Conservation (phyloP, 2,888 invertebrate genomes). For the Cerastoderma edule region DNA sequence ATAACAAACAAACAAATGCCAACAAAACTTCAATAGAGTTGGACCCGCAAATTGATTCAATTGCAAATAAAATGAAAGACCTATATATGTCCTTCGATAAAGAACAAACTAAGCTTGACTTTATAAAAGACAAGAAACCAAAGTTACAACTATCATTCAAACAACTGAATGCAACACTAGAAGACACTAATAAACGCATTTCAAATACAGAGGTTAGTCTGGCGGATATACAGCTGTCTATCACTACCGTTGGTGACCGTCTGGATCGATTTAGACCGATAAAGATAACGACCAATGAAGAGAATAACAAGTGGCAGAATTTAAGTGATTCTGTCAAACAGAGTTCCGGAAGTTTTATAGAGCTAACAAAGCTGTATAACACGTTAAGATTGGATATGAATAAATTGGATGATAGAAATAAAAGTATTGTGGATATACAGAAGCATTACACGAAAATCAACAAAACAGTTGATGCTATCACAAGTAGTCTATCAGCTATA, state of each 20-base stretch:
- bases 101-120: slow-evolving; percentile 48
- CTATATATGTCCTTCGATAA: slow-evolving; percentile 21
- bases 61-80: slow-evolving; percentile 28
- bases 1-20: slow-evolving; percentile 8
- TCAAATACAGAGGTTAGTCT: slow-evolving; percentile 34
- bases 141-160: slow-evolving; percentile 25
- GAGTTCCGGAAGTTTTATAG: slow-evolving; percentile 22
- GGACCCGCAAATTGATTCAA: slow-evolving; percentile 23
- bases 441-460: slow-evolving; percentile 30
- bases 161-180: slow-evolving; percentile 24
- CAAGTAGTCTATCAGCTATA: slow-evolving; percentile 9
- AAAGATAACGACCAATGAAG: slow-evolving; percentile 42
- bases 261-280: slow-evolving; percentile 47
- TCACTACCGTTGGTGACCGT: slow-evolving; percentile 29
- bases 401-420: slow-evolving; percentile 39
- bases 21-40: slow-evolving; percentile 19
- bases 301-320: slow-evolving; percentile 32
- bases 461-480: slow-evolving; percentile 27
- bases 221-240: slow-evolving; percentile 34
- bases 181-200: slow-evolving; percentile 33
- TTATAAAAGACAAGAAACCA: slow-evolving; percentile 31
- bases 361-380: slow-evolving; percentile 30
- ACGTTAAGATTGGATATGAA: slow-evolving; percentile 24
- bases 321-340: slow-evolving; percentile 17
- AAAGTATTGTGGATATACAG: slow-evolving; percentile 27